phyloP scores from a whole-genome alignment of 2,888 invertebrate species.

The Brenthis ino region DNA sequence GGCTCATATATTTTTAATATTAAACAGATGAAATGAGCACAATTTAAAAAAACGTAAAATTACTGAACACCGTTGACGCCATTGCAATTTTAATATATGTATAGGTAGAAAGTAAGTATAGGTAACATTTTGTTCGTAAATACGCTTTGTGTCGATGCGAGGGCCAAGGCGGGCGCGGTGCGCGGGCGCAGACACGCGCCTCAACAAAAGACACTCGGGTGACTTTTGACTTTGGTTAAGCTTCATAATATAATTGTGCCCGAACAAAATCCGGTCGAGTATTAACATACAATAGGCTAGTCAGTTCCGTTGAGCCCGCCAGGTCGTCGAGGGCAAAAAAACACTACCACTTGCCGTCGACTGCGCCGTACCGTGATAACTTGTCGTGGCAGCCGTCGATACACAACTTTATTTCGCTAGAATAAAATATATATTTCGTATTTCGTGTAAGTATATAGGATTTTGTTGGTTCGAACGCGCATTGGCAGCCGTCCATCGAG shows the following conservation, averaged over 20 bases:
- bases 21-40: too few species aligned
- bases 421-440: conserved; percentile 36
- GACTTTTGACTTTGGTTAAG: conserved; percentile 81
- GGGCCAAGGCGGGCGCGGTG: background rate
- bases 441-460: conserved; percentile 37
- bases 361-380: conserved; percentile 46
- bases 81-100: background rate
- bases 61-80: too few species aligned
- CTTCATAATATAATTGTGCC: conserved; percentile 82
- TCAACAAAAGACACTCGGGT: conserved; percentile 69
- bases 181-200: conserved; percentile 44
- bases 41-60: too few species aligned
- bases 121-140: conserved; percentile 3
- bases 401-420: conserved; percentile 42
- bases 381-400: conserved; percentile 31
- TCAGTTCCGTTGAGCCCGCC: conserved; percentile 78
- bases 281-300: conserved; percentile 81
- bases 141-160: conserved; percentile 18
- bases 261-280: conserved; percentile 79
- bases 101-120: background rate
- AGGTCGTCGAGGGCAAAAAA: conserved; percentile 80
- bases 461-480: conserved; percentile 48
- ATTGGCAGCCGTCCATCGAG: conserved; percentile 78
- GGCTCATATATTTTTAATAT: too few species aligned
- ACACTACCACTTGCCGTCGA: conserved; percentile 68